Base-by-base conservation (phyloP, 2,797 vertebrate species). In the Hyperoplus lanceolatus region DNA sequence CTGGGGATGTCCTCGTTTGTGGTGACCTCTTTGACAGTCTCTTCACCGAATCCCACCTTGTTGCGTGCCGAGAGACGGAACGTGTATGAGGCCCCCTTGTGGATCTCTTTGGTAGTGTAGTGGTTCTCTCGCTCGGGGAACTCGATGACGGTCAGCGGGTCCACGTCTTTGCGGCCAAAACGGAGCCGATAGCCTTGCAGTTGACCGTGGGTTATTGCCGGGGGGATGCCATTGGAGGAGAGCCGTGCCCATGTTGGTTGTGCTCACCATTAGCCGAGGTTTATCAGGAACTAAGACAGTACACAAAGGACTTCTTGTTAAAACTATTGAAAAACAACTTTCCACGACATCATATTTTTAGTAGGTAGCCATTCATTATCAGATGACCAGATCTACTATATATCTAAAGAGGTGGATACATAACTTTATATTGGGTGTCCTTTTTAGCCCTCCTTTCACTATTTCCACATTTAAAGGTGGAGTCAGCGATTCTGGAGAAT, bases 211-310 rank as follows among this genome's bases (percentile, higher is more conserved):
- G 97, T 98, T 87, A 97, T 88, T 61, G 97, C 92, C 1, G 98
- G 98, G 64, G 64, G 98, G 96, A 78, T 99, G 97, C 98, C 98
- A 99, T 89, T 99, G 98, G 87, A 99, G 95, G 71, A 99, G 96
- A 88, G 98, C 98, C 0, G 98, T 99, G 90, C 97, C 97, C 98
- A 99, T 99, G 94, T 99, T 99, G 69, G 98, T 99, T 86, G 97
- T 96, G 90, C 97, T 99, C 87, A 99, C 97, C 95, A 98, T 97
- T 64, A 99, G 97, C 0, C 98, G 94, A 74, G 98, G 98, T 94
- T 96, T 99, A 18, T 98, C 98, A 92, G 98, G 98, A 96, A 99
- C 98, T 99, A 91, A 61, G 93, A 90, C 62, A 94, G 77, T 87
- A 81, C 61, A 88, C 70, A 85, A 89, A 82, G 66, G 73, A 78